A percentile compares a stretch with the other conserved stretches of the same genome.
phyloP scores from a whole-genome alignment of 2,888 invertebrate species.

The Synergus umbraculus region DNA sequence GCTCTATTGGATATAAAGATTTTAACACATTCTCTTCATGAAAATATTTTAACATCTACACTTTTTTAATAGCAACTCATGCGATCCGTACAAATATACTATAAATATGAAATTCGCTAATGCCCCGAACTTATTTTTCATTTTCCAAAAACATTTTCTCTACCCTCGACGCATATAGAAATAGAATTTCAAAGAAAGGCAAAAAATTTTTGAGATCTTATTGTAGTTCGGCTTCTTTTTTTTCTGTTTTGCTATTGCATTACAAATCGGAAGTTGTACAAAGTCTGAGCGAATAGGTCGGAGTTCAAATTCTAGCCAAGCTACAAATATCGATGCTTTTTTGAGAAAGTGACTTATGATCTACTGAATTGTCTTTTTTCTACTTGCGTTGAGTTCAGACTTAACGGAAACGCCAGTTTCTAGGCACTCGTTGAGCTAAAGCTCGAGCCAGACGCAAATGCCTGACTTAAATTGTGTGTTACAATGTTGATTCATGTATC shows the following conservation, averaged over 20 bases:
- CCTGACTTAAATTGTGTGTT: conserved; percentile 73
- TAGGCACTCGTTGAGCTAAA: conserved; percentile 68
- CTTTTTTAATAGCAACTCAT: conserved; percentile 58
- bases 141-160: conserved; percentile 47
- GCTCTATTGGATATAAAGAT: conserved; percentile 30
- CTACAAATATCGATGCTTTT: conserved; percentile 52
- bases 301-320: conserved; percentile 49
- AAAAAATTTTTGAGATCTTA: conserved; percentile 61
- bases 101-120: conserved; percentile 69
- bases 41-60: conserved; percentile 14
- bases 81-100: conserved; percentile 64
- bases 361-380: conserved; percentile 48
- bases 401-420: conserved; percentile 58
- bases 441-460: conserved; percentile 58
- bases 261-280: conserved; percentile 55
- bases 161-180: conserved; percentile 48
- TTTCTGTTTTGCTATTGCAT: conserved; percentile 44
- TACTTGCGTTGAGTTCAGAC: conserved; percentile 52
- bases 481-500: conserved; percentile 76
- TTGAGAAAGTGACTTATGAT: conserved; percentile 49
- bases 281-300: conserved; percentile 53
- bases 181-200: conserved; percentile 56
- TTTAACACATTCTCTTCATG: conserved; percentile 7
- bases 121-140: conserved; percentile 59
- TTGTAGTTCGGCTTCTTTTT: conserved; percentile 46